Evolutionary conservation across 2,888 invertebrate genomes (phyloP).

Genomic region (Dascillus cervinus): DNA sequence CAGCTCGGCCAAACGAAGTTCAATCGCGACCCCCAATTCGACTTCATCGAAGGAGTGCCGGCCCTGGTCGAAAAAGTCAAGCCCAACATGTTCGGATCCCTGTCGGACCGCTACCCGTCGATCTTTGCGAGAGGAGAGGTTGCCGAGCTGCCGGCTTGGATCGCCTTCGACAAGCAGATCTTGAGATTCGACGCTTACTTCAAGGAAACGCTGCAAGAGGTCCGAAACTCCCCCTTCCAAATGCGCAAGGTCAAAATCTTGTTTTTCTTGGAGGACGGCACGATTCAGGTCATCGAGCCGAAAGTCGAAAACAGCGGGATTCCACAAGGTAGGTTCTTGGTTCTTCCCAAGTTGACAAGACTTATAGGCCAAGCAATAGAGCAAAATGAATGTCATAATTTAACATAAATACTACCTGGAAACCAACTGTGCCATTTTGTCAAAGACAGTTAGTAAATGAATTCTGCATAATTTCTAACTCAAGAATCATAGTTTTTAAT

Average conservation of each 20-base stretch:
- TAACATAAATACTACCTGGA: no score
- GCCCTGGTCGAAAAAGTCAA: constrained; percentile 56
- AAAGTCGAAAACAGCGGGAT: constrained; percentile 76
- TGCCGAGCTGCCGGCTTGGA: constrained; percentile 73
- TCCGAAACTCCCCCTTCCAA: constrained; percentile 56
- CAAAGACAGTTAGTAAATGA: no score
- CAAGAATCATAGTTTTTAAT: no score
- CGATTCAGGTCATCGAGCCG: constrained; percentile 81
- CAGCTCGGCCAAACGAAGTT: constrained; percentile 59
- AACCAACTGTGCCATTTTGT: no score
- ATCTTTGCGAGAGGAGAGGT: constrained; percentile 69
- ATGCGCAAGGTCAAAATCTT: constrained; percentile 75
- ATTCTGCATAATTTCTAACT: no score
- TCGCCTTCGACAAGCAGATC: constrained; percentile 81
- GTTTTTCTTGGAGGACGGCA: constrained; percentile 86
- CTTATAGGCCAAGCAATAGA: no score
- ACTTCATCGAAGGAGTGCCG: constrained; percentile 51
- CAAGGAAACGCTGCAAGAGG: constrained; percentile 73
- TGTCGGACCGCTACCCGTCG: constrained; percentile 55
- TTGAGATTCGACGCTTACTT: constrained; percentile 71
- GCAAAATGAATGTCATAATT: no score
- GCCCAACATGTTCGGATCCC: constrained; percentile 52
- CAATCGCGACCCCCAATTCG: constrained; percentile 47
- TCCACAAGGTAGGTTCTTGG: constrained; percentile 77
- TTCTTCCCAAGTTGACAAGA: no score